phyloP scores from a whole-genome alignment of 2,888 invertebrate genomes.

The Palloptera scutellata region DNA sequence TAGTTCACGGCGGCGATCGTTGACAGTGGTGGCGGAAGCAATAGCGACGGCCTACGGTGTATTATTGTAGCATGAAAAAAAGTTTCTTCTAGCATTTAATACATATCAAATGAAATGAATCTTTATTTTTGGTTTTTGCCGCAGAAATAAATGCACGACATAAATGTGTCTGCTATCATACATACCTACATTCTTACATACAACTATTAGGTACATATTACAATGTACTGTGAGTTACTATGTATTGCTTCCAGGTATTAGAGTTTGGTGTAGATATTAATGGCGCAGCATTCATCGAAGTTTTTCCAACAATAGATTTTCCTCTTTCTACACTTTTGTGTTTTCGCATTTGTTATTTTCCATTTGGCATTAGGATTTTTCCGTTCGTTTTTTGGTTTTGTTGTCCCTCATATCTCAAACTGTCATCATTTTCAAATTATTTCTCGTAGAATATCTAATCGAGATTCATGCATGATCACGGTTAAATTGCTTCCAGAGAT shows the following conservation, averaged over 20 bases:
- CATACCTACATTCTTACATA: slow-evolving; percentile 12
- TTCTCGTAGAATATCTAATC: slow-evolving; percentile 66
- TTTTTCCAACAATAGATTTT: slow-evolving; percentile 1
- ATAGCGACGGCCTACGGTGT: slow-evolving; percentile 13
- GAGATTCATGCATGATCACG: slow-evolving; percentile 65
- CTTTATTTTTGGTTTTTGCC: slow-evolving; percentile 18
- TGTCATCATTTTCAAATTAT: slow-evolving; percentile 66
- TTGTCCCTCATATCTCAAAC: slow-evolving; percentile 57
- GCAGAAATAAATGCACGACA: too few relatives aligned
- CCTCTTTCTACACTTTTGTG: slow-evolving; percentile 14
- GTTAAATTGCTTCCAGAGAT: slow-evolving; percentile 53
- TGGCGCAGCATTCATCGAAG: neutral
- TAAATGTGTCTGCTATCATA: too few relatives aligned
- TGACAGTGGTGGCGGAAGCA: slow-evolving; percentile 13
- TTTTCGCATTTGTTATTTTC: slow-evolving; percentile 28
- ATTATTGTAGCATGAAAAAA: neutral
- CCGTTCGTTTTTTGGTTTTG: slow-evolving; percentile 34
- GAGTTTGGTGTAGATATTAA: neutral
- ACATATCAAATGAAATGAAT: slow-evolving; percentile 37
- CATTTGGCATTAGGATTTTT: slow-evolving; percentile 13
- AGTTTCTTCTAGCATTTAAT: slow-evolving; percentile 23
- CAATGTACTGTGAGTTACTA: slow-evolving; percentile 11
- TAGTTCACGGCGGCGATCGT: slow-evolving; percentile 32
- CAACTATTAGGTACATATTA: slow-evolving; percentile 24
- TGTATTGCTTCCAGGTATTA: neutral